Conservation (phyloP, 2,113 vertebrate genomes). For the Polypterus bichir region DNA sequence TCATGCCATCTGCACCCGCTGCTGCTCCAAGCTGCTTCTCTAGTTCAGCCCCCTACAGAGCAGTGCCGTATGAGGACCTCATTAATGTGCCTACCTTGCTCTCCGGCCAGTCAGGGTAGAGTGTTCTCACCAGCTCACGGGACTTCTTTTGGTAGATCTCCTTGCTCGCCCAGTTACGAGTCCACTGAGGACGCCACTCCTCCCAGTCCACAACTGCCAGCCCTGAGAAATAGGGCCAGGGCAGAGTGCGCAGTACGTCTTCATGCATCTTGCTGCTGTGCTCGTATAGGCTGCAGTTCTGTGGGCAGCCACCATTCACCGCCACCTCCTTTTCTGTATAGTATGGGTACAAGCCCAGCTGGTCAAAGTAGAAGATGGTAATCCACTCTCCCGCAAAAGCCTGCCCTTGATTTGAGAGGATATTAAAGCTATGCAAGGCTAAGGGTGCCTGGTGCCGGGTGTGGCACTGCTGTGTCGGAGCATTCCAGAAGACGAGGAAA, state of each 20-base stretch:
- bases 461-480: conserved; percentile 57
- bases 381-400: conserved; percentile 58
- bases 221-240: conserved; percentile 41
- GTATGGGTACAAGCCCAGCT: conserved; percentile 58
- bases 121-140: conserved; percentile 29
- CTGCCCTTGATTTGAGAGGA: conserved; percentile 55
- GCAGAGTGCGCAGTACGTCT: conserved; percentile 45
- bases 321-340: conserved; percentile 29
- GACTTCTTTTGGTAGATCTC: conserved; percentile 53
- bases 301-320: conserved; percentile 50
- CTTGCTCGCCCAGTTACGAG: conserved; percentile 61
- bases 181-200: conserved; percentile 68
- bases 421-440: conserved; percentile 46
- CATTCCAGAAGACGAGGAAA: conserved; percentile 61
- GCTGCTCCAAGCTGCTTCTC: no score
- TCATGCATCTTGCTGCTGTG: conserved; percentile 47
- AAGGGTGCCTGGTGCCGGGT: conserved; percentile 40
- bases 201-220: conserved; percentile 69
- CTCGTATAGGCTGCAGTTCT: conserved; percentile 42
- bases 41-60: no score
- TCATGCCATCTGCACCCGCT: no score
- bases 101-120: conserved; percentile 36
- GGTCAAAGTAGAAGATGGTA: conserved; percentile 63
- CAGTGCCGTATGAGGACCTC: no score
- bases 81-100: conserved; percentile 35